Evolutionary conservation across 1,140 invertebrate genomes (phyloP).

Genomic region (Caenorhabditis inopinata): DNA sequence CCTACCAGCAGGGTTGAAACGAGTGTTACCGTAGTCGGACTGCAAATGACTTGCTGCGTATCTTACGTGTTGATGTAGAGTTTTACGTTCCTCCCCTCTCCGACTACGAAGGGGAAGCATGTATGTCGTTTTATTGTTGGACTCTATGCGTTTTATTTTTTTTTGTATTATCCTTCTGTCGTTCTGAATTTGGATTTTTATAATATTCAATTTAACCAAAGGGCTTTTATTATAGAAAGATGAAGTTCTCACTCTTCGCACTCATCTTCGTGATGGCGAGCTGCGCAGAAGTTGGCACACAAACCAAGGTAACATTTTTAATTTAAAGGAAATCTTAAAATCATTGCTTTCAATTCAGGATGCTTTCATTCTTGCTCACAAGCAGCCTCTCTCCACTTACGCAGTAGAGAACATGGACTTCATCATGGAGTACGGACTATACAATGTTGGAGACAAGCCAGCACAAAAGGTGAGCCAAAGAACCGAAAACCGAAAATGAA

Average conservation of each 20-base stretch:
- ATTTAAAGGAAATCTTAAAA: neutral
- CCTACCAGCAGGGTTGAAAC: neutral
- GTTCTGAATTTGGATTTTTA: neutral
- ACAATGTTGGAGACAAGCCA: constrained; percentile 70
- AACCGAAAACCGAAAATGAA: neutral
- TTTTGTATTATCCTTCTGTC: neutral
- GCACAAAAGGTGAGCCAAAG: constrained; percentile 46
- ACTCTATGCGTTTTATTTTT: neutral
- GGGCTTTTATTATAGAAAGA: neutral
- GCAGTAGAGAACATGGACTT: constrained; percentile 97
- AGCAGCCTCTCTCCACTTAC: constrained; percentile 86
- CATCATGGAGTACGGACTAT: constrained; percentile 79
- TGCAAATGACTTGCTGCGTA: constrained; percentile 38
- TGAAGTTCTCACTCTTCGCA: neutral
- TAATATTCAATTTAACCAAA: neutral
- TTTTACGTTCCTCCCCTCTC: neutral
- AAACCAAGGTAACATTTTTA: constrained; percentile 41
- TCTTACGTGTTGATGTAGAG: neutral
- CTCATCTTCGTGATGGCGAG: neutral
- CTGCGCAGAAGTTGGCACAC: constrained; percentile 43
- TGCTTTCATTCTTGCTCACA: constrained; percentile 69
- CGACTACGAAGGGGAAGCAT: neutral
- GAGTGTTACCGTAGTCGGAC: constrained; percentile 46
- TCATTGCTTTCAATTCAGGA: constrained; percentile 39
- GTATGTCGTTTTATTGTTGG: neutral